Conservation (phyloP, 2,113 vertebrate species). For the Saccopteryx leptura region DNA sequence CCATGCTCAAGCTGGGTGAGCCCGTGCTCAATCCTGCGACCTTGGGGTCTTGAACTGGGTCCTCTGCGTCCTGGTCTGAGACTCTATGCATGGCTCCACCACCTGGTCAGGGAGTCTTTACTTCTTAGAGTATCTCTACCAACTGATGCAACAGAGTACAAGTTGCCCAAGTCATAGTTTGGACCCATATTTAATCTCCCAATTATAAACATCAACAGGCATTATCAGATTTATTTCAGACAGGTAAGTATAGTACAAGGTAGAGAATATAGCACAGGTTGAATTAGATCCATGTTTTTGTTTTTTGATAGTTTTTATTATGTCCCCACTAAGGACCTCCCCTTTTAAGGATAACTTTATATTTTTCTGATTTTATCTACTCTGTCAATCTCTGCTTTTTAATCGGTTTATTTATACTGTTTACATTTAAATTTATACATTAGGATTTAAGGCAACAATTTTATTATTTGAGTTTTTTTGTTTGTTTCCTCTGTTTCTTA, state of each 20-base stretch:
- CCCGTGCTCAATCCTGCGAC: too few species aligned
- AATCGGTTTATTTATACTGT: background rate
- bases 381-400: background rate
- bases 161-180: background rate
- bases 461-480: background rate
- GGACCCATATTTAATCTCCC: background rate
- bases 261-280: background rate
- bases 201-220: background rate
- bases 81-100: too few species aligned
- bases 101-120: background rate
- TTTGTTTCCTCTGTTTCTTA: background rate
- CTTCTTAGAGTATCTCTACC: background rate
- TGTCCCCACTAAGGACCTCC: background rate
- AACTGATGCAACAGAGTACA: background rate
- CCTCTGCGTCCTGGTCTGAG: too few species aligned
- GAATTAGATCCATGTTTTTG: rapidly evolving
- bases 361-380: background rate
- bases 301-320: background rate
- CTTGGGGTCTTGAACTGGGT: too few species aligned
- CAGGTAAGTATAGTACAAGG: background rate
- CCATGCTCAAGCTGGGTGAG: too few species aligned
- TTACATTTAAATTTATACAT: background rate
- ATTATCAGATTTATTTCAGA: background rate
- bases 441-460: background rate
- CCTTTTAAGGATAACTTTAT: background rate